Percentiles rank a stretch among this genome's conserved stretches.
phyloP scores from a whole-genome alignment of 2,888 invertebrate genomes.

The Isoperla grammatica region DNA sequence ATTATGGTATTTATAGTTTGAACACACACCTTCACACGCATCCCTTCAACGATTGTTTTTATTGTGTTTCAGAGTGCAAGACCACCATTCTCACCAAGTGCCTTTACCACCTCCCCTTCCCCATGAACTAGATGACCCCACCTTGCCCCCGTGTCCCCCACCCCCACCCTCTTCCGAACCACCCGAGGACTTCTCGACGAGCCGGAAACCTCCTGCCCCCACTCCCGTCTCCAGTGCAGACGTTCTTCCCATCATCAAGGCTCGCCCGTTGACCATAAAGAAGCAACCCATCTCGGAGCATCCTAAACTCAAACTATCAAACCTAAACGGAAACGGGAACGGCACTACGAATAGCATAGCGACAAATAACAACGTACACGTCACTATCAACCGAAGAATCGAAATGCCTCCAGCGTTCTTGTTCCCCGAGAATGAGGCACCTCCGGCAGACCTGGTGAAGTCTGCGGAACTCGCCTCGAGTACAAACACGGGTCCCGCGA shows the following conservation, averaged over 20 bases:
- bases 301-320: slow-evolving; percentile 53
- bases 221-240: slow-evolving; percentile 3
- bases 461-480: background rate
- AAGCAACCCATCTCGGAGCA: slow-evolving; percentile 78
- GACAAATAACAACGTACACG: slow-evolving; percentile 48
- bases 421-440: slow-evolving; percentile 68
- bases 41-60: too few species aligned
- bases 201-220: background rate
- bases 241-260: slow-evolving; percentile 54
- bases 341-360: background rate
- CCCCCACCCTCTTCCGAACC: slow-evolving; percentile 21
- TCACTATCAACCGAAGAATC: slow-evolving; percentile 65
- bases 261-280: slow-evolving; percentile 75
- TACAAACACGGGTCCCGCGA: slow-evolving; percentile 38
- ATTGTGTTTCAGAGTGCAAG: background rate
- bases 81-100: slow-evolving; percentile 13
- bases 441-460: slow-evolving; percentile 50
- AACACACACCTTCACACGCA: too few species aligned
- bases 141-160: slow-evolving; percentile 19
- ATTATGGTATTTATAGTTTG: too few species aligned
- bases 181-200: slow-evolving; percentile 12
- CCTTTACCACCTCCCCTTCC: slow-evolving; percentile 23
- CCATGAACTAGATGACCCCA: background rate
- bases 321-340: slow-evolving; percentile 4
- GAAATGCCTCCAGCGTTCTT: slow-evolving; percentile 80